Evolutionary conservation across 2,888 invertebrate genomes (phyloP), one percentile per base, ranked within the genome.

Genomic region (Acanthococcus lagerstroemiae): DNA sequence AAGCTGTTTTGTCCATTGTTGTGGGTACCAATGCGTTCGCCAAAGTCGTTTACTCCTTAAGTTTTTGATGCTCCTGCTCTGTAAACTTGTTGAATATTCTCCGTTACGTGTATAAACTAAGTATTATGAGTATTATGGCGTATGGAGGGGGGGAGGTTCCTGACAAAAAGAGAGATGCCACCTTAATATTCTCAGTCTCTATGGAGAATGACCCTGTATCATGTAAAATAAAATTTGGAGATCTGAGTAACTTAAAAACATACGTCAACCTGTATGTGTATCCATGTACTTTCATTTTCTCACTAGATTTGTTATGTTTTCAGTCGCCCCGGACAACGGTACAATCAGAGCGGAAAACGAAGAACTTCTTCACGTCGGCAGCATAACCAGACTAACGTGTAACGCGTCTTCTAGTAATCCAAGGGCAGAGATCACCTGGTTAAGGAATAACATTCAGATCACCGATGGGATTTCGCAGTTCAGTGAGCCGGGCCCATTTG

Each of bases 331-430:
- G 5, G 87, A 88, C 73, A 84, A 86, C 54, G 90, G 95, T 15
- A 87, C 87, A 76, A 90, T 95, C 65, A 83, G 85, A 66, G 85
- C 87, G 26, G 86, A 87, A 70, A 95, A 95, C 0, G 81, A 81
- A 65, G 81, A 81, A 65, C 86, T 87, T 72, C 80, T 92, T 65
- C 85, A 85, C 72, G 90, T 90, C 5, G 90, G 90, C 67, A 81
- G 84, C 69, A 84, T 84, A 75, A 89, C 89, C 5, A 86, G 85
- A 17, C 78, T 95, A 67, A 86, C 84, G 71, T 95, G 95, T 73
- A 90, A 91, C 73, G 90, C 93, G 0, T 89, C 89, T 55, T 89
- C 90, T 67, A 93, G 93, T 74, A 95, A 95, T 77, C 95, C 95
- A 0, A 86, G 90, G 1, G 91, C 95, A 0, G 81, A 81, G 69